Conservation (phyloP, 2,797 vertebrate genomes). For the Coracias cyanogaster region DNA sequence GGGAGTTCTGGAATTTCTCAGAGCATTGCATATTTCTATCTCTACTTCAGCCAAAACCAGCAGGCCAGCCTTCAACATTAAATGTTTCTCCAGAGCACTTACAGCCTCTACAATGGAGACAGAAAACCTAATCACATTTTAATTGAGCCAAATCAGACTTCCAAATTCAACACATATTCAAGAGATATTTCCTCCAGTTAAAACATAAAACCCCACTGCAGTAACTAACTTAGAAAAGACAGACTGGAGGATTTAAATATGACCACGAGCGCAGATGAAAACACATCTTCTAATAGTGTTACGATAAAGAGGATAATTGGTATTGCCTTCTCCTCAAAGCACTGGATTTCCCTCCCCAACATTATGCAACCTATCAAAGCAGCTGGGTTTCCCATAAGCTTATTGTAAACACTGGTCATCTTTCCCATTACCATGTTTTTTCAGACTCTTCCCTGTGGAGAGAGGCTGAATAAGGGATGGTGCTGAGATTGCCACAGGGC, state of each 20-base stretch:
- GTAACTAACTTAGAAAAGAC: neutral
- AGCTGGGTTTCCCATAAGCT: neutral
- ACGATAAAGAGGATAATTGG: neutral
- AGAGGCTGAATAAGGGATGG: neutral
- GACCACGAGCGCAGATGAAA: neutral
- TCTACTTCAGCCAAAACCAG: slow-evolving; percentile 56
- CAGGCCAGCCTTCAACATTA: slow-evolving; percentile 54
- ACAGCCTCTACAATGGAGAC: slow-evolving; percentile 48
- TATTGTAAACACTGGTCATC: neutral
- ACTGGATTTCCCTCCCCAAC: neutral
- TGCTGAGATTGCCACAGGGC: neutral
- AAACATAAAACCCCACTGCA: slow-evolving; percentile 3
- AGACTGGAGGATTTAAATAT: neutral
- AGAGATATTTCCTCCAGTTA: slow-evolving; percentile 13
- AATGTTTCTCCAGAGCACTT: slow-evolving; percentile 56
- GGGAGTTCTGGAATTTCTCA: slow-evolving; percentile 73
- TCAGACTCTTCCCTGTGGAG: neutral
- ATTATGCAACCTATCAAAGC: neutral
- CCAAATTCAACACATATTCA: slow-evolving; percentile 55
- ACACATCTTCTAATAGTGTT: neutral
- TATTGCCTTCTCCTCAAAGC: neutral
- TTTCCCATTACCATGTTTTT: neutral
- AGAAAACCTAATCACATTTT: slow-evolving; percentile 64
- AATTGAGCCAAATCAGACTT: slow-evolving; percentile 58
- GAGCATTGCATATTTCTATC: slow-evolving; percentile 47